A percentile compares a stretch with the other conserved stretches of the same genome.
These are phyloP conservation scores for Mixornis gularis DNA, from an alignment of 2,113 vertebrate species.

Conservation along the genomic window DNA sequence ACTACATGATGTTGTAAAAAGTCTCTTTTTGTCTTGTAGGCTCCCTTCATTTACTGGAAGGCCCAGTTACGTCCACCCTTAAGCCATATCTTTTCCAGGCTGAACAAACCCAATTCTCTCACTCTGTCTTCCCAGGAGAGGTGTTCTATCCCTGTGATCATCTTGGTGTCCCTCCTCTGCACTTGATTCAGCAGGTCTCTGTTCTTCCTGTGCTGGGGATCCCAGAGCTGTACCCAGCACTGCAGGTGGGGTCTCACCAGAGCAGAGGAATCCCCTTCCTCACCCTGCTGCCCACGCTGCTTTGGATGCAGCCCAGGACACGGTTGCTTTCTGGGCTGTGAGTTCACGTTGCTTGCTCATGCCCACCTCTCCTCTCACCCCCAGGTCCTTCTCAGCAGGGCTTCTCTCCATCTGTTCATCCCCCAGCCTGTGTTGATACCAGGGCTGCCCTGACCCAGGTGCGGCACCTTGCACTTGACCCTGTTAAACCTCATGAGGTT, in stretches of 20 bases:
- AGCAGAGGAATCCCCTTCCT: background rate
- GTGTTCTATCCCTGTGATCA: background rate
- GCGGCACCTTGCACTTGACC: background rate
- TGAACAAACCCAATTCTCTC: background rate
- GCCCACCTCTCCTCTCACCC: background rate
- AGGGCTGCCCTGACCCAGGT: background rate
- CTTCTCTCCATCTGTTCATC: background rate
- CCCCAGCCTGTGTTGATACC: background rate
- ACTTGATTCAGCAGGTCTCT: rapidly evolving
- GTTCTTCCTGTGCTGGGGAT: background rate
- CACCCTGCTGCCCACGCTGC: rapidly evolving
- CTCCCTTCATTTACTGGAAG: background rate
- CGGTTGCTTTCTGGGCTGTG: rapidly evolving
- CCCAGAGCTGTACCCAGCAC: background rate
- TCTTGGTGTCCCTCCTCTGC: background rate
- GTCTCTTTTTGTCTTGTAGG: background rate
- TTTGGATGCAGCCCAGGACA: background rate
- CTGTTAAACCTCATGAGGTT: background rate
- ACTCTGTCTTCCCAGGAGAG: background rate
- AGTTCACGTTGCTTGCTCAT: background rate
- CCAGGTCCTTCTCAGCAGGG: background rate
- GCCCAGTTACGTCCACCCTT: background rate
- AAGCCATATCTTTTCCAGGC: background rate
- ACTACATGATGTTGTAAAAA: background rate
- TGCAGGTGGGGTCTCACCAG: background rate